Conservation (phyloP, 2,888 invertebrate genomes). For the Cataglyphis albicans region DNA sequence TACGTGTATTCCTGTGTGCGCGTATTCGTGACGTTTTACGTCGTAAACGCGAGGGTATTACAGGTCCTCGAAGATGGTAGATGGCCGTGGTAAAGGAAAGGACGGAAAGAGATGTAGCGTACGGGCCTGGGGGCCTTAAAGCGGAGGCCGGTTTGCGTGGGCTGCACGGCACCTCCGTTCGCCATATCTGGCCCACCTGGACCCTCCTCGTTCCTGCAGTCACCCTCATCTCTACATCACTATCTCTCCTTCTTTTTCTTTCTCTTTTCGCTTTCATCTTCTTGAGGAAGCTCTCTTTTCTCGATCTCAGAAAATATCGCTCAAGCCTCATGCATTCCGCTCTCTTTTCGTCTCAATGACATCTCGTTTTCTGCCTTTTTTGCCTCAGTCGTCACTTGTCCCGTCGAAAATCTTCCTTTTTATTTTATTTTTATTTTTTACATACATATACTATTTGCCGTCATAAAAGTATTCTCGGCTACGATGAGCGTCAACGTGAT, state of each 20-base stretch:
- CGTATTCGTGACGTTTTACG: slow-evolving; percentile 72
- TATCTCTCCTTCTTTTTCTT: slow-evolving; percentile 44
- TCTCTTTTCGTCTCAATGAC: slow-evolving; percentile 42
- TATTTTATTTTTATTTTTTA: slow-evolving; percentile 40
- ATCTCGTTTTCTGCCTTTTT: slow-evolving; percentile 19
- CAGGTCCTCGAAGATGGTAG: slow-evolving; percentile 78
- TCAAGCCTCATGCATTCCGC: not conserved
- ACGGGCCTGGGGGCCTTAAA: slow-evolving; percentile 72
- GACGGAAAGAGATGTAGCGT: slow-evolving; percentile 60
- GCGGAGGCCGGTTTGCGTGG: slow-evolving; percentile 82
- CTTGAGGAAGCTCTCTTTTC: slow-evolving; percentile 25
- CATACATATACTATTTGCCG: slow-evolving; percentile 68
- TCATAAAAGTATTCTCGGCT: slow-evolving; percentile 69
- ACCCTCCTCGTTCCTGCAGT: slow-evolving; percentile 63
- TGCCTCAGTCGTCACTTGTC: slow-evolving; percentile 38
- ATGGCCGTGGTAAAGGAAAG: slow-evolving; percentile 62
- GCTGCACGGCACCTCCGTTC: slow-evolving; percentile 81
- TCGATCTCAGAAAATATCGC: slow-evolving; percentile 9
- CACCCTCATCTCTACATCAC: slow-evolving; percentile 56
- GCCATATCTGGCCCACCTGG: slow-evolving; percentile 72
- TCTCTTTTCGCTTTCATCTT: slow-evolving; percentile 33
- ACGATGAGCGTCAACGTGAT: slow-evolving; percentile 50
- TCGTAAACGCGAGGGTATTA: slow-evolving; percentile 80
- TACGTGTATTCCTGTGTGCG: slow-evolving; percentile 59
- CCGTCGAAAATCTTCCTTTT: slow-evolving; percentile 62